phyloP scores from a whole-genome alignment of 2,888 invertebrate genomes.

The Tetranychus truncatus region DNA sequence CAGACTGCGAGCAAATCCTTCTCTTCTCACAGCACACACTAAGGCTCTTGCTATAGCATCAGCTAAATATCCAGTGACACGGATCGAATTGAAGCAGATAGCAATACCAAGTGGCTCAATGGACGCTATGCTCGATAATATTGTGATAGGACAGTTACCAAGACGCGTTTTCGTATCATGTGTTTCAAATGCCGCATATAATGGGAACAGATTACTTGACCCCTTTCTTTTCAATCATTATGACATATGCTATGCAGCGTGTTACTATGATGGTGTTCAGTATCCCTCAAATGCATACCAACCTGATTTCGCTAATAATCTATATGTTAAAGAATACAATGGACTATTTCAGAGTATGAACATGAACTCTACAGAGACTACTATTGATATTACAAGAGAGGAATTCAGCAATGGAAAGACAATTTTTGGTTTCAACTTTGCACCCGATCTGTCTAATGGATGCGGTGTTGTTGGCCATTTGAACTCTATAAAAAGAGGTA shows the following conservation, averaged over 20 bases:
- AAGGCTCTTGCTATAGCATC: slow-evolving; percentile 23
- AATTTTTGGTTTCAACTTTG: slow-evolving; percentile 12
- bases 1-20: slow-evolving; percentile 24
- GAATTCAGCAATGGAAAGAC: not conserved
- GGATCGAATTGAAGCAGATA: slow-evolving; percentile 25
- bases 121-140: slow-evolving; percentile 29
- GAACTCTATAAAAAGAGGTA: not conserved
- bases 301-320: slow-evolving; percentile 22
- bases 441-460: slow-evolving; percentile 14
- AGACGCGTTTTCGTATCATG: slow-evolving; percentile 29
- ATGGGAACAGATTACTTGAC: slow-evolving; percentile 24
- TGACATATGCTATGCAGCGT: slow-evolving; percentile 22
- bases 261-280: slow-evolving; percentile 27
- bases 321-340: slow-evolving; percentile 16
- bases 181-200: slow-evolving; percentile 25
- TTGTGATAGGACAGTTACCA: slow-evolving; percentile 30
- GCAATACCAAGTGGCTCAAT: slow-evolving; percentile 27
- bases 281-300: slow-evolving; percentile 24
- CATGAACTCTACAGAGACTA: not conserved
- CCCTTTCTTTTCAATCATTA: slow-evolving; percentile 28
- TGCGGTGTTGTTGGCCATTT: slow-evolving; percentile 8
- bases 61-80: slow-evolving; percentile 26
- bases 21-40: slow-evolving; percentile 28
- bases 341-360: slow-evolving; percentile 24
- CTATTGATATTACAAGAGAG: not conserved